Conservation (phyloP, 2,888 invertebrate species). For the Mythimna impura region DNA sequence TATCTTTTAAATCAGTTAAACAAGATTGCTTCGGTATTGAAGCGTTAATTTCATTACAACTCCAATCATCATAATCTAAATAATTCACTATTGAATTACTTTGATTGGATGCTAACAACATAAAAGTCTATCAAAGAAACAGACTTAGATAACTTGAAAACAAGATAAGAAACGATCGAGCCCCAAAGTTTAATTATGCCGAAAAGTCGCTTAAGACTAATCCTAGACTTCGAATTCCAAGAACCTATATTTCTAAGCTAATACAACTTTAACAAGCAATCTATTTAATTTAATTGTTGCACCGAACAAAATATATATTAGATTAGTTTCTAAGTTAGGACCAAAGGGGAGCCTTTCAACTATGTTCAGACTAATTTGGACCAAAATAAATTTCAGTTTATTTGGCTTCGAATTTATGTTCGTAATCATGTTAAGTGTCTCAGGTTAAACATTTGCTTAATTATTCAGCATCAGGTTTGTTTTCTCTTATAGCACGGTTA, state of each 20-base stretch:
- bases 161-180: constrained; percentile 20
- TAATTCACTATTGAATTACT: constrained; percentile 10
- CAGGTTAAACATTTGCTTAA: constrained; percentile 25
- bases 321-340: constrained; percentile 50
- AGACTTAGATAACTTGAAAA: constrained; percentile 23
- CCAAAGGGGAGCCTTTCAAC: constrained; percentile 40
- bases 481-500: not conserved
- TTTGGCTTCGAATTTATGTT: constrained; percentile 41
- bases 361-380: constrained; percentile 39
- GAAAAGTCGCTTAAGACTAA: constrained; percentile 36
- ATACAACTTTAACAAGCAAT: constrained; percentile 48
- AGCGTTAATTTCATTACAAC: not conserved
- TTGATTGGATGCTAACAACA: constrained; percentile 1
- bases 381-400: constrained; percentile 37
- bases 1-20: not conserved
- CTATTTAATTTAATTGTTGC: constrained; percentile 59
- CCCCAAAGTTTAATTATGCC: constrained; percentile 26
- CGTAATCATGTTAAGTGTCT: constrained; percentile 42
- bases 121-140: constrained; percentile 14
- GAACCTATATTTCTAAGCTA: constrained; percentile 18
- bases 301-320: constrained; percentile 51
- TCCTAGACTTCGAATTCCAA: constrained; percentile 22
- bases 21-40: not conserved
- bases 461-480: constrained; percentile 6
- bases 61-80: not conserved